Conservation (phyloP, 2,797 vertebrate species). For the Falco columbarius region DNA sequence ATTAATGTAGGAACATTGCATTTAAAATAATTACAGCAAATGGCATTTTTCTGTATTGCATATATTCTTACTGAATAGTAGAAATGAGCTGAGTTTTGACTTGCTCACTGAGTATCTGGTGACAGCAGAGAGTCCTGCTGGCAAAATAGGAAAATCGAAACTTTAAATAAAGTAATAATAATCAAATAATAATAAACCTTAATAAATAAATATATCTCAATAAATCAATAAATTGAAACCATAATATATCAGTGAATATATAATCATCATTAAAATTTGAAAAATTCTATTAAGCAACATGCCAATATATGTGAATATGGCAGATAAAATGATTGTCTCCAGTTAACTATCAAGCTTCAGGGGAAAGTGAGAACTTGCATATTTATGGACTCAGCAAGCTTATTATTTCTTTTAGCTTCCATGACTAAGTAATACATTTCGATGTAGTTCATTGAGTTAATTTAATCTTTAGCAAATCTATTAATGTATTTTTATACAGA, state of each 20-base stretch:
- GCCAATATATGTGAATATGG: background rate
- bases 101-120: background rate
- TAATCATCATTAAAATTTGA: background rate
- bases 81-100: background rate
- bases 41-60: background rate
- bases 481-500: background rate
- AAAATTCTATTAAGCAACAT: background rate
- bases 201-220: background rate
- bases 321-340: background rate
- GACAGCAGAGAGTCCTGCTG: background rate
- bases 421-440: background rate
- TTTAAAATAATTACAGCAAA: background rate
- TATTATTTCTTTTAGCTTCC: background rate
- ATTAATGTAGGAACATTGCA: background rate
- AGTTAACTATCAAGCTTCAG: background rate
- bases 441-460: background rate
- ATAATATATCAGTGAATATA: background rate
- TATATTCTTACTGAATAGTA: background rate
- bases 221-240: background rate
- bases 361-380: background rate
- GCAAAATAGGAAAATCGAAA: background rate
- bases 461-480: background rate
- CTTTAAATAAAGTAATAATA: background rate
- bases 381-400: background rate
- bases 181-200: background rate